Conservation (phyloP, 2,888 invertebrate species). For the Kuschelorhynchus macadamiae region DNA sequence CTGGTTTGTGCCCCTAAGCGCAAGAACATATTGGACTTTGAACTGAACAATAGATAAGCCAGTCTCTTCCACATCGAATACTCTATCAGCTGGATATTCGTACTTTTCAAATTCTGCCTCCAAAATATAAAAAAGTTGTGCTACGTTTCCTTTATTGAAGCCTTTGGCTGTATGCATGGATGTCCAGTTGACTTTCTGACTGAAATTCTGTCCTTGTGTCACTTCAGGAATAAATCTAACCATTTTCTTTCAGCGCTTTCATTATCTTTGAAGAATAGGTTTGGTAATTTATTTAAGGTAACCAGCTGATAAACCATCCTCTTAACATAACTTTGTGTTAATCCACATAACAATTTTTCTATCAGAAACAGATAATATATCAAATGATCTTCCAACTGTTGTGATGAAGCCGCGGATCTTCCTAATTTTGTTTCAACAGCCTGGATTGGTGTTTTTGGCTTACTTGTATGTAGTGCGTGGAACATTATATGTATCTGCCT, state of each 20-base stretch:
- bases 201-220: conserved; percentile 19
- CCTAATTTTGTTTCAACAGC: conserved; percentile 15
- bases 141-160: conserved; percentile 7
- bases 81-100: conserved; percentile 9
- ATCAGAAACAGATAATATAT: conserved; percentile 8
- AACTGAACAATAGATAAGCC: conserved; percentile 60
- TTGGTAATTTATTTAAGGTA: conserved; percentile 10
- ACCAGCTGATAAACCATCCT: conserved; percentile 24
- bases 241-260: conserved; percentile 5
- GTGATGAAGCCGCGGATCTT: conserved; percentile 6
- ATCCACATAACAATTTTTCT: conserved; percentile 2
- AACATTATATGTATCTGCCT: background rate
- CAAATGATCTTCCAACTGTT: conserved; percentile 11
- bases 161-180: conserved; percentile 10
- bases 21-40: conserved; percentile 27
- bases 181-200: conserved; percentile 15
- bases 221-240: conserved; percentile 13
- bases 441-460: background rate
- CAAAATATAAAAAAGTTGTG: conserved; percentile 6
- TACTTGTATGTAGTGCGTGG: background rate
- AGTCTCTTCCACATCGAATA: conserved; percentile 62
- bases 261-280: background rate
- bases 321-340: conserved; percentile 5
- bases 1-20: conserved; percentile 11
- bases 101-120: conserved; percentile 14